Percentiles rank a stretch among this genome's conserved stretches.
Conservation (phyloP, 2,113 vertebrate genomes). For the Zosterops pallidus region DNA sequence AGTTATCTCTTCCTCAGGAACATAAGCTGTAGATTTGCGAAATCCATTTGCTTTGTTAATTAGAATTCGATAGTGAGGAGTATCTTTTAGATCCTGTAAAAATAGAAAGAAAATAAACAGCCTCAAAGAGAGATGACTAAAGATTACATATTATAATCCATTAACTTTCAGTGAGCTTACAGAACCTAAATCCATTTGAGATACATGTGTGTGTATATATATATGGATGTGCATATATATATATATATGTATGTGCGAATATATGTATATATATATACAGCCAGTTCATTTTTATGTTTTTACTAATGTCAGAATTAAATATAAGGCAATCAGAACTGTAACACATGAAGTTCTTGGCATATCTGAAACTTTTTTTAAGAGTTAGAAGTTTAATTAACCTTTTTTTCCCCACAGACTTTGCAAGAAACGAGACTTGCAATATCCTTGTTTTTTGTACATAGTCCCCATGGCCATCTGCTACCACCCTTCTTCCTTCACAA, state of each 20-base stretch:
- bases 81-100: conserved; percentile 33
- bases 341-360: neutral
- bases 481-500: neutral
- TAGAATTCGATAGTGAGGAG: conserved; percentile 49
- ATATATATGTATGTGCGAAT: neutral
- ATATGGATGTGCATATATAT: neutral
- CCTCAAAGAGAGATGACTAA: neutral
- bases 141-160: neutral
- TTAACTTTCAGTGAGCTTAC: neutral
- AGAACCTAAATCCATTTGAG: neutral
- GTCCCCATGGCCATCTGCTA: neutral
- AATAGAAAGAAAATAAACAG: conserved; percentile 36
- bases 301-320: neutral
- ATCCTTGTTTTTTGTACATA: neutral
- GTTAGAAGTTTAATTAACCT: neutral
- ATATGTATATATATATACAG: neutral
- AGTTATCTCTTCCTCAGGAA: conserved; percentile 42
- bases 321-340: neutral
- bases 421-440: neutral
- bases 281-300: neutral
- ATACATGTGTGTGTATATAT: neutral
- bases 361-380: neutral
- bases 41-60: conserved; percentile 40
- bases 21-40: conserved; percentile 10
- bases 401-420: neutral